Percentiles rank a stretch among this genome's conserved stretches.
Evolutionary conservation across 2,113 vertebrate genomes (phyloP).

Genomic region (Ceuthmochares aereus): DNA sequence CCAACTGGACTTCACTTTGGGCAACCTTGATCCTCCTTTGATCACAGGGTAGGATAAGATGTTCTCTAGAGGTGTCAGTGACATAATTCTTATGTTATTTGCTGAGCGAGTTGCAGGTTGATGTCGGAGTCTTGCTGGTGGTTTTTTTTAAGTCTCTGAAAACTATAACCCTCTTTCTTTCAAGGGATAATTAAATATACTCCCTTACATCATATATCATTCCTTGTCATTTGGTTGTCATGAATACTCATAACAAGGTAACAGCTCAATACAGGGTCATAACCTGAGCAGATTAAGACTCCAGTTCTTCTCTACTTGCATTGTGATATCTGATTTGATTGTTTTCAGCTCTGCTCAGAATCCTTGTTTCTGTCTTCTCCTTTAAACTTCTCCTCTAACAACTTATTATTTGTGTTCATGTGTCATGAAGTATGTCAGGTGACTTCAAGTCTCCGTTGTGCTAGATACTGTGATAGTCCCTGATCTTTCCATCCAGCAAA

Average conservation of each 20-base stretch:
- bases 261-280: background rate
- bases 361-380: background rate
- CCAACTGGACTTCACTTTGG: rapidly evolving
- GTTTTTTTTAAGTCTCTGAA: background rate
- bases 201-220: background rate
- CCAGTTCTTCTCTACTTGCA: background rate
- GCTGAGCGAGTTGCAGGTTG: background rate
- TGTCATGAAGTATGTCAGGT: background rate
- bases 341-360: background rate
- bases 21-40: background rate
- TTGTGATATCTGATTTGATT: background rate
- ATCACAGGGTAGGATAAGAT: background rate
- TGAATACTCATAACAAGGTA: background rate
- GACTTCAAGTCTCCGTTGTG: background rate
- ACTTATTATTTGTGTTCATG: background rate
- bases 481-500: background rate
- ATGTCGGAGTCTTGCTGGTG: background rate
- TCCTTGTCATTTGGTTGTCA: background rate
- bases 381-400: background rate
- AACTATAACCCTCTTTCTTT: background rate
- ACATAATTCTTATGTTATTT: background rate
- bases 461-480: background rate
- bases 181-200: background rate
- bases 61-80: background rate
- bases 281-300: background rate